A percentile compares a stretch with the other conserved stretches of the same genome.
phyloP scores from a whole-genome alignment of 2,888 invertebrate species.

The Pheosia tremula region DNA sequence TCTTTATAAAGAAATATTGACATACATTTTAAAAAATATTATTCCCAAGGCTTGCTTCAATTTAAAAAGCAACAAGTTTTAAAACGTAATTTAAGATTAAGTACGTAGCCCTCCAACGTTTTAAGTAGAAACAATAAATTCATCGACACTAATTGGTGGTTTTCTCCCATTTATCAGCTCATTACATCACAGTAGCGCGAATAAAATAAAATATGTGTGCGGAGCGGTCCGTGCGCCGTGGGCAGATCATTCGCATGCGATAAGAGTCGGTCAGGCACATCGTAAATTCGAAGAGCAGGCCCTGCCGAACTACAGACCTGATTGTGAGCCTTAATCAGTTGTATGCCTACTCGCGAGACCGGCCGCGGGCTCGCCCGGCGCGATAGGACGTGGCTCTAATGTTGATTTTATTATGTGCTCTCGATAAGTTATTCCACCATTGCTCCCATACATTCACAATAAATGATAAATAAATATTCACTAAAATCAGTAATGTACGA shows the following conservation, averaged over 20 bases:
- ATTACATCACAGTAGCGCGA: constrained; percentile 85
- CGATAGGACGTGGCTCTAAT: constrained; percentile 30
- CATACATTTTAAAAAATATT: constrained; percentile 19
- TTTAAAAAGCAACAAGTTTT: constrained; percentile 63
- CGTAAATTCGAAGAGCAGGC: constrained; percentile 83
- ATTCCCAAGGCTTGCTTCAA: constrained; percentile 61
- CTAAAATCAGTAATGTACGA: too few species aligned
- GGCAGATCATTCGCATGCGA: constrained; percentile 84
- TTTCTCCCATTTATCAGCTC: constrained; percentile 85
- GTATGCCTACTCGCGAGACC: constrained; percentile 61
- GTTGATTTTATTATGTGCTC: constrained; percentile 30
- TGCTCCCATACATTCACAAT: background rate
- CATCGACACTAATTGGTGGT: constrained; percentile 85
- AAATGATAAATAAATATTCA: constrained; percentile 1
- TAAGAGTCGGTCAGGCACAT: constrained; percentile 83
- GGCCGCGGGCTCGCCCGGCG: constrained; percentile 21
- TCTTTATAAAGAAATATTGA: constrained; percentile 8
- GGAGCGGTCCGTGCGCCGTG: constrained; percentile 80
- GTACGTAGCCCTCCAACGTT: constrained; percentile 81
- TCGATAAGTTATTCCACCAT: constrained; percentile 10
- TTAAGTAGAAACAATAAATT: constrained; percentile 85
- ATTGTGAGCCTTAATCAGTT: constrained; percentile 80
- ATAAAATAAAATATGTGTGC: constrained; percentile 84
- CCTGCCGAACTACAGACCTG: constrained; percentile 81
- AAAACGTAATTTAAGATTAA: constrained; percentile 80